Conservation (phyloP, 2,888 invertebrate species). For the Metacarcinus magister region DNA sequence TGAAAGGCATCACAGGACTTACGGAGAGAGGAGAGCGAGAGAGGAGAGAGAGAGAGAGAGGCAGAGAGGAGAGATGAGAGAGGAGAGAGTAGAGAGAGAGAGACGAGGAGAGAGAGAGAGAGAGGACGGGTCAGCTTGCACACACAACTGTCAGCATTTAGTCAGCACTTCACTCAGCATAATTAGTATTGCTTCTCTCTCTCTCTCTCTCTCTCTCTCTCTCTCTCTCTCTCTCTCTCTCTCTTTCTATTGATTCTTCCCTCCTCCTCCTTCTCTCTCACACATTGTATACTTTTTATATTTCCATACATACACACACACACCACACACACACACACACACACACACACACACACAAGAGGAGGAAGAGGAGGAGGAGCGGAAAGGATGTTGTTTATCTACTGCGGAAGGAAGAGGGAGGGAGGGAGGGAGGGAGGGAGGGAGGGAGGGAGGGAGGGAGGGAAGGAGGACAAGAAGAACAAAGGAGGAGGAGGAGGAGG, state of each 20-base stretch:
- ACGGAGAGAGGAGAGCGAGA: too few species aligned
- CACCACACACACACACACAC: not conserved
- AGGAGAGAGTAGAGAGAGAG: too few species aligned
- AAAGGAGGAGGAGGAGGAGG: not conserved
- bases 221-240: not conserved
- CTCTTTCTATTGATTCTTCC: not conserved
- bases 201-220: conserved; percentile 3
- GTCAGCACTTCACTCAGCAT: conserved; percentile 22
- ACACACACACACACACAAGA: too few species aligned
- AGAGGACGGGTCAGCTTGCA: too few species aligned
- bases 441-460: not conserved
- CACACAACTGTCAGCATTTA: not conserved
- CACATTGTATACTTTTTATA: too few species aligned
- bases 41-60: too few species aligned
- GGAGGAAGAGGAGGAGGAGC: not conserved
- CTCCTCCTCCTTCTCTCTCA: not conserved
- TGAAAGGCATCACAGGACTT: too few species aligned
- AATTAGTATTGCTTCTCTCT: not conserved
- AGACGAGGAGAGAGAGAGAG: too few species aligned
- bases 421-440: not conserved
- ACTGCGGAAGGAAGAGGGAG: not conserved
- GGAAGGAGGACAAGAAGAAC: not conserved
- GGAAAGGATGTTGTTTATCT: not conserved
- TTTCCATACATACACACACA: not conserved
- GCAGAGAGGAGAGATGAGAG: too few species aligned